Evolutionary conservation across 2,113 vertebrate genomes (phyloP).

Genomic region (Holacanthus passer): DNA sequence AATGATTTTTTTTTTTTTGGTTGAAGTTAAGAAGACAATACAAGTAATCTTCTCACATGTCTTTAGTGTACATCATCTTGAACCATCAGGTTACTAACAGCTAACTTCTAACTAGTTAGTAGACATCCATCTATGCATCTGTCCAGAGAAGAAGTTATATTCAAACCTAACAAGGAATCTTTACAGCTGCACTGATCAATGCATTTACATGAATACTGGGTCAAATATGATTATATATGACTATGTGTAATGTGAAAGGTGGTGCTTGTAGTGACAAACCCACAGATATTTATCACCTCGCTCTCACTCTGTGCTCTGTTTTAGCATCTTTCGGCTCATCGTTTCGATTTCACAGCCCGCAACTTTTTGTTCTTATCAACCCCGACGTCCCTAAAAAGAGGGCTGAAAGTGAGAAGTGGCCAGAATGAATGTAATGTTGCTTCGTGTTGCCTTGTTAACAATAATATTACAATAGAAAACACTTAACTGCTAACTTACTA

Average conservation of each 20-base stretch:
- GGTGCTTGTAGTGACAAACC: neutral
- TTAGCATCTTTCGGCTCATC: neutral
- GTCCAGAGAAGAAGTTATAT: neutral
- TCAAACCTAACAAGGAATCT: neutral
- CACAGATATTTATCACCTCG: neutral
- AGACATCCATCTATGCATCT: neutral
- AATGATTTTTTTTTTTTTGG: neutral
- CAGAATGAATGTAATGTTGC: slow-evolving; percentile 3
- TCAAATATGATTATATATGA: neutral
- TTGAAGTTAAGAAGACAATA: neutral
- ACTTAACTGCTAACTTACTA: neutral
- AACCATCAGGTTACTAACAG: neutral
- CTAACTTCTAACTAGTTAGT: neutral
- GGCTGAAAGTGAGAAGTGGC: neutral
- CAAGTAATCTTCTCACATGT: neutral
- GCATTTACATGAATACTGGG: neutral
- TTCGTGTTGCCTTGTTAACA: neutral
- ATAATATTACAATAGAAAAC: no score
- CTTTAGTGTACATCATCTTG: neutral
- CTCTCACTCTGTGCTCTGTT: no score
- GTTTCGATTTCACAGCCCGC: neutral
- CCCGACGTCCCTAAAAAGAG: neutral
- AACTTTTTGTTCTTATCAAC: neutral
- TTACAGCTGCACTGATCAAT: neutral
- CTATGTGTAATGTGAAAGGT: neutral